These are phyloP conservation scores for Apodemia duryi DNA, from an alignment of 2,888 invertebrate genomes.

Conservation along the genomic window DNA sequence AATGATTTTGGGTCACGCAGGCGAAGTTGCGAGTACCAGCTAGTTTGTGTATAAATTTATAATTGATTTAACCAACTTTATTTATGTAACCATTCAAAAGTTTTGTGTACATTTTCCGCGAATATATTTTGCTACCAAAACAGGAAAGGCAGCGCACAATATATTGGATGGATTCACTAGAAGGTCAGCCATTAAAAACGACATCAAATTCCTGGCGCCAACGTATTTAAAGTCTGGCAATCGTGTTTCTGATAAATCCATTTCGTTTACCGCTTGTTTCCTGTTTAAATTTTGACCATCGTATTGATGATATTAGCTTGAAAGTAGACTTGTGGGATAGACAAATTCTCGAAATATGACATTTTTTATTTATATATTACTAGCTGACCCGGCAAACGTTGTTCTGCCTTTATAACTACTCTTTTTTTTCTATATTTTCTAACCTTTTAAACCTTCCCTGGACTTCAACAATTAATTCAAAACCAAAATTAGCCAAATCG, in stretches of 20 bases:
- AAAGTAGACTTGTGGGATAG: not conserved
- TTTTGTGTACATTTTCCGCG: not conserved
- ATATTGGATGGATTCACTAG: not conserved
- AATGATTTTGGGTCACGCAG: no score
- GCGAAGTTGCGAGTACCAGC: no score
- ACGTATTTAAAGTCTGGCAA: not conserved
- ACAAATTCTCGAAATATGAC: not conserved
- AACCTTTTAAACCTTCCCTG: no score
- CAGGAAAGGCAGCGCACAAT: not conserved
- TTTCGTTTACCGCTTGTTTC: not conserved
- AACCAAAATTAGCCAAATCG: no score
- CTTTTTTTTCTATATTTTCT: no score
- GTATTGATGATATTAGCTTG: not conserved
- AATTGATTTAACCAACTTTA: not conserved
- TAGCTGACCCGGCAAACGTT: no score
- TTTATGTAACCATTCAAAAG: not conserved
- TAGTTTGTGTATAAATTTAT: no score
- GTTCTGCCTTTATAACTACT: no score
- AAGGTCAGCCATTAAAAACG: not conserved
- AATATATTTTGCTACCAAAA: not conserved
- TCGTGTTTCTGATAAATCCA: not conserved
- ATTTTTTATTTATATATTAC: no score
- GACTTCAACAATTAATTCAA: no score
- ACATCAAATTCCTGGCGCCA: not conserved
- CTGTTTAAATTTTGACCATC: not conserved